Conservation (phyloP, 92 coral and sea anemone genomes). For the Chrysogorgia sp. region DNA sequence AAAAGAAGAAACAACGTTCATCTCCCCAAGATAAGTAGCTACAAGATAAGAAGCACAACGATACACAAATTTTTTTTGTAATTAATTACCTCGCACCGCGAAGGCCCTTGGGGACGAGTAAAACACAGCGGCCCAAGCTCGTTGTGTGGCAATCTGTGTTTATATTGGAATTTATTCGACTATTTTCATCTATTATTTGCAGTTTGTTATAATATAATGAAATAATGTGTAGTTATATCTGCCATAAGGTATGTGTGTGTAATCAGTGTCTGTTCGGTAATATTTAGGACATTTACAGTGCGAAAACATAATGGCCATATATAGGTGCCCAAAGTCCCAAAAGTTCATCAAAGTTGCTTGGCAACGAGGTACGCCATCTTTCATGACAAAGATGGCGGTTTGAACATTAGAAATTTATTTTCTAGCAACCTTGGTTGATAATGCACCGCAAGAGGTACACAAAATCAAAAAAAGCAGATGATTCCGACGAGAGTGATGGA, state of each 20-base stretch:
- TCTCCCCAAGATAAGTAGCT: slow-evolving; percentile 14
- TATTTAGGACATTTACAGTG: too few relatives aligned
- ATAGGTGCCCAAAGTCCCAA: background rate
- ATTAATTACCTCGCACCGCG: too few relatives aligned
- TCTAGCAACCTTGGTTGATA: background rate
- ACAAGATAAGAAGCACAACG: too few relatives aligned
- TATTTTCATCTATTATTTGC: too few relatives aligned
- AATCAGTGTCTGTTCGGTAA: too few relatives aligned
- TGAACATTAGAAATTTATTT: background rate
- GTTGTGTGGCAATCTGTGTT: too few relatives aligned
- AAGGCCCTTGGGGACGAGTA: too few relatives aligned
- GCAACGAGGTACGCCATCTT: slow-evolving; percentile 2
- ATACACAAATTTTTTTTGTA: too few relatives aligned
- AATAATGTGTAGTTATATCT: background rate
- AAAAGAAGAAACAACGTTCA: slow-evolving; percentile 84
- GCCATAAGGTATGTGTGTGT: too few relatives aligned
- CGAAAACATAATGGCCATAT: background rate
- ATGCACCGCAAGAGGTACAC: slow-evolving; percentile 6
- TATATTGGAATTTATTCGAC: too few relatives aligned
- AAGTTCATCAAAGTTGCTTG: background rate
- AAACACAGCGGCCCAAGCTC: background rate
- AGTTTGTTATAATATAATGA: too few relatives aligned
- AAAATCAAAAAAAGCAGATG: slow-evolving; percentile 45
- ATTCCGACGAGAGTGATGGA: slow-evolving; percentile 72
- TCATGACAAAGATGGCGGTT: background rate